phyloP scores from a whole-genome alignment of 2,888 invertebrate species.

The Melinaea menophilus region DNA sequence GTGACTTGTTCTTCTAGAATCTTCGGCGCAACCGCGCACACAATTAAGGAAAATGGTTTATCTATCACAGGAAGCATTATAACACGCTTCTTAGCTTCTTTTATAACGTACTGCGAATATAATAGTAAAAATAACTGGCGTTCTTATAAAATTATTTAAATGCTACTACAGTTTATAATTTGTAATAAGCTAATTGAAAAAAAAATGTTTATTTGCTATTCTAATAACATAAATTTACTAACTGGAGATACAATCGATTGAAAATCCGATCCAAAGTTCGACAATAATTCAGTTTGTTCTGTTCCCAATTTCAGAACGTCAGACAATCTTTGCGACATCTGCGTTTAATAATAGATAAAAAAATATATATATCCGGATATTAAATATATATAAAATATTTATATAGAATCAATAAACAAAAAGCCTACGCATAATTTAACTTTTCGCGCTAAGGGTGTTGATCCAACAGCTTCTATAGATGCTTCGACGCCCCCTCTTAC shows the following conservation, averaged over 20 bases:
- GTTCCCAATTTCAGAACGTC: constrained; percentile 42
- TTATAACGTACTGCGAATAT: constrained; percentile 40
- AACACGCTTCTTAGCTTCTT: constrained; percentile 51
- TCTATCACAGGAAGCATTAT: constrained; percentile 48
- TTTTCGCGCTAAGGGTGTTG: constrained; percentile 65
- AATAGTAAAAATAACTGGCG: background rate
- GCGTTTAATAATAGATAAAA: constrained; percentile 15
- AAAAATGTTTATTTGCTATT: no score
- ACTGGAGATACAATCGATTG: constrained; percentile 51
- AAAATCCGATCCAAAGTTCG: constrained; percentile 49
- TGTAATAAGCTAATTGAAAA: no score
- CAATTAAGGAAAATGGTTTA: constrained; percentile 52
- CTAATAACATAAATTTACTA: constrained; percentile 34
- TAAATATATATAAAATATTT: background rate
- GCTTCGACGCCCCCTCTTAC: constrained; percentile 76
- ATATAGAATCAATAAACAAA: no score
- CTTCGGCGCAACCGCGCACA: constrained; percentile 52
- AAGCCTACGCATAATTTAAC: constrained; percentile 68
- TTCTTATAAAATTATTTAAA: background rate
- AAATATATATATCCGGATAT: background rate
- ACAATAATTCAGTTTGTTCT: constrained; percentile 46
- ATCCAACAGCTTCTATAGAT: constrained; percentile 78
- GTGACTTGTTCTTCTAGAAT: constrained; percentile 47
- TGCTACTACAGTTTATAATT: no score
- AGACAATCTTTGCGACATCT: constrained; percentile 48